phyloP scores from a whole-genome alignment of 2,797 vertebrate genomes.

The Chiloscyllium punctatum region DNA sequence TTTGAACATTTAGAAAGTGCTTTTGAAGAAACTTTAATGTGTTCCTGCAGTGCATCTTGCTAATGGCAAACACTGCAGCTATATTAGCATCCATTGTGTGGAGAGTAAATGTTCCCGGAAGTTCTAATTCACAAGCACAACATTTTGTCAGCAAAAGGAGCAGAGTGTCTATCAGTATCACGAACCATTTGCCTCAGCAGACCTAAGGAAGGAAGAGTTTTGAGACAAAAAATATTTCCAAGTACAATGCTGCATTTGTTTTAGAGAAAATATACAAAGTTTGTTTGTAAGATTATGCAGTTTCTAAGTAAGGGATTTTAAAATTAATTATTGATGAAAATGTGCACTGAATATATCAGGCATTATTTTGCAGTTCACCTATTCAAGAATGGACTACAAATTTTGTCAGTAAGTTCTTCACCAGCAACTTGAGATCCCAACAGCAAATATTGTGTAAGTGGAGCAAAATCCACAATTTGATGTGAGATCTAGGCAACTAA shows the following conservation, averaged over 20 bases:
- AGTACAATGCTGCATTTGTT: neutral
- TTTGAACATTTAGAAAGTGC: neutral
- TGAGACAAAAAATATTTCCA: neutral
- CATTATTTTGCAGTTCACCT: neutral
- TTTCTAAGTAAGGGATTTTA: neutral
- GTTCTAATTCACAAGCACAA: neutral
- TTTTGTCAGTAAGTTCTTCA: neutral
- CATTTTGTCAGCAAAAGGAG: neutral
- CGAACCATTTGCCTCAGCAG: neutral
- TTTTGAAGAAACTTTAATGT: neutral
- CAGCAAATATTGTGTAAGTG: neutral
- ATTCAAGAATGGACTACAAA: neutral
- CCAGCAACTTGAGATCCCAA: neutral
- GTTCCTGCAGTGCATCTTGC: neutral
- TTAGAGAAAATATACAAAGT: neutral
- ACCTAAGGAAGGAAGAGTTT: neutral
- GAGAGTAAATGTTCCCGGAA: neutral
- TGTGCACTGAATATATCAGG: neutral
- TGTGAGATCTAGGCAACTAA: neutral
- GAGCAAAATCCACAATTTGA: neutral
- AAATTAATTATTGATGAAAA: neutral
- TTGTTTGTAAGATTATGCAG: neutral
- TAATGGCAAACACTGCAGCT: neutral
- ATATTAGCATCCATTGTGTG: neutral
- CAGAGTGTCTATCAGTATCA: neutral